phyloP scores from a whole-genome alignment of 1,140 invertebrate genomes.

The Phymorhynchus buccinoides region DNA sequence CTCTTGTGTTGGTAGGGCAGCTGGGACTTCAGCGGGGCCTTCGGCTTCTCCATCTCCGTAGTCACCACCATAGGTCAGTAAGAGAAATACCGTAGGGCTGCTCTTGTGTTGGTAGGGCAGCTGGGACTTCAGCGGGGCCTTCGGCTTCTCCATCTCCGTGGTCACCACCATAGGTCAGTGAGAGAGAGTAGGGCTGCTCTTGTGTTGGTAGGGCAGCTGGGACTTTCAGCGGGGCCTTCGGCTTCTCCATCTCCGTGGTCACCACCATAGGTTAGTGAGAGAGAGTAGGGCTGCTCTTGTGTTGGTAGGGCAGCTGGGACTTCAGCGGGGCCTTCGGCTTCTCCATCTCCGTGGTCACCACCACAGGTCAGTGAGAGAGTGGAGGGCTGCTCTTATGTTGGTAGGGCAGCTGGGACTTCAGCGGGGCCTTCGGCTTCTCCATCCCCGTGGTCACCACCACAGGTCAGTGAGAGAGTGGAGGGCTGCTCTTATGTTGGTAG shows the following conservation, averaged over 20 bases:
- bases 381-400: no score
- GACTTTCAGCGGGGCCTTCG: conserved; percentile 80
- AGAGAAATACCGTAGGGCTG: neutral
- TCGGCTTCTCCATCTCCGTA: conserved; percentile 93
- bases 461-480: no score
- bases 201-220: neutral
- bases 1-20: no score
- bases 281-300: no score
- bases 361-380: conserved; percentile 95
- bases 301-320: conserved; percentile 82
- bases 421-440: no score
- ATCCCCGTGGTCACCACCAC: no score
- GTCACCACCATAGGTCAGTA: conserved; percentile 95
- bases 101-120: no score
- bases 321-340: conserved; percentile 89
- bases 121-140: conserved; percentile 89
- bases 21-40: conserved; percentile 88
- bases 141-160: conserved; percentile 93
- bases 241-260: conserved; percentile 95
- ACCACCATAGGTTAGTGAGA: conserved; percentile 91
- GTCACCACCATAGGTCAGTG: conserved; percentile 95
- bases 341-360: conserved; percentile 95
- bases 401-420: no score
- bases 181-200: neutral
- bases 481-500: no score